Percentiles rank a stretch among this genome's conserved stretches.
Evolutionary conservation across 2,113 vertebrate species (phyloP).

Genomic region (Ageneiosus marmoratus): DNA sequence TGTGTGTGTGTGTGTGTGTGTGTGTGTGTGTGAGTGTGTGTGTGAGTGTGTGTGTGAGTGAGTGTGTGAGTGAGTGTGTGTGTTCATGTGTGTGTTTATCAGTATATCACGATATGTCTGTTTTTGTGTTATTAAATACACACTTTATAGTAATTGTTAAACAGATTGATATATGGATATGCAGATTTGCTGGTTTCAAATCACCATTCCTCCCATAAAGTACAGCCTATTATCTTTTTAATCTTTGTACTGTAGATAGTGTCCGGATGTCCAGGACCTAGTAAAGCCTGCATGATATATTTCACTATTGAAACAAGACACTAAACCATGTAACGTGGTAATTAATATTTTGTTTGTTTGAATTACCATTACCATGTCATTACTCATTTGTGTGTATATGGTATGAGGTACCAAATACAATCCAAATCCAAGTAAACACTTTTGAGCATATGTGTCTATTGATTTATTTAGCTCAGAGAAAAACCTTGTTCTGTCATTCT

Average conservation of each 20-base stretch:
- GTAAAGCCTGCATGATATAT: neutral
- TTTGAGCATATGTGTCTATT: neutral
- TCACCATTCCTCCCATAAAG: neutral
- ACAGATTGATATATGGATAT: neutral
- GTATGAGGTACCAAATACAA: neutral
- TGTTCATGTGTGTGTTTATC: neutral
- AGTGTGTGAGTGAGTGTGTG: neutral
- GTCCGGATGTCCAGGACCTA: neutral
- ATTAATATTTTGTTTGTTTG: neutral
- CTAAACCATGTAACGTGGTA: neutral
- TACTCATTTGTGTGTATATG: neutral
- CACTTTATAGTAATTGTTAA: neutral
- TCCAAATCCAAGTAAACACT: constrained; percentile 21
- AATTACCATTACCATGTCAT: neutral
- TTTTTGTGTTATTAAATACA: constrained; percentile 1
- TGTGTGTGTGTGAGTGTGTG: no score
- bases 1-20: neutral
- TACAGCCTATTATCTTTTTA: constrained; percentile 18
- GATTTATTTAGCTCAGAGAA: neutral
- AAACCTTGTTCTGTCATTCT: neutral
- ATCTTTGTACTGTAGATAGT: constrained; percentile 28
- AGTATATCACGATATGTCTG: neutral
- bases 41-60: neutral
- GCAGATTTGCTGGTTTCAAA: constrained; percentile 24
- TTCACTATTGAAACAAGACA: neutral